Conservation (phyloP, 2,888 invertebrate genomes). For the Troides aeacus region DNA sequence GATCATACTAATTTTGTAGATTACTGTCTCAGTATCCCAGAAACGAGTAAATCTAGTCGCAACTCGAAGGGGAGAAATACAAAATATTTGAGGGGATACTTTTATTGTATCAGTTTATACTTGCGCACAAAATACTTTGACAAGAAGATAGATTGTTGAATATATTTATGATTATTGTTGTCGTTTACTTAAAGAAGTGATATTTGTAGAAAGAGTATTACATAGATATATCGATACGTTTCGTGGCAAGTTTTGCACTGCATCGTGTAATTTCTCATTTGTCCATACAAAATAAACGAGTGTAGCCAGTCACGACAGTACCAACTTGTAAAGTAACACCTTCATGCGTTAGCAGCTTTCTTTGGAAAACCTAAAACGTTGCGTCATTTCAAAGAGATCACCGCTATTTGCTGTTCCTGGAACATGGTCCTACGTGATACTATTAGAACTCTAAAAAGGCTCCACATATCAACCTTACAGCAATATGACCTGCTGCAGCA, state of each 20-base stretch:
- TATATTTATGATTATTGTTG: too few species aligned
- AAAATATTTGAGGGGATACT: too few species aligned
- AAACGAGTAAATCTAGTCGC: too few species aligned
- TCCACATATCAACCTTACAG: too few species aligned
- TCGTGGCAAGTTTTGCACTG: slow-evolving; percentile 40
- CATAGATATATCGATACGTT: neutral
- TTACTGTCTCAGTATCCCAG: too few species aligned
- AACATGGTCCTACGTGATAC: neutral
- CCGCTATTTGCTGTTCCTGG: slow-evolving; percentile 17
- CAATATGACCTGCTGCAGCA: too few species aligned
- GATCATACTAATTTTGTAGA: too few species aligned
- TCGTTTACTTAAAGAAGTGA: neutral
- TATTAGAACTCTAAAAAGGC: too few species aligned
- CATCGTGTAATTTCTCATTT: slow-evolving; percentile 51
- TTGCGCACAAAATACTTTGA: too few species aligned
- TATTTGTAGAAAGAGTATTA: neutral
- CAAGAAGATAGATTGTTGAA: too few species aligned
- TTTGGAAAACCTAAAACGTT: slow-evolving; percentile 45
- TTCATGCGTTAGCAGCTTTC: slow-evolving; percentile 51
- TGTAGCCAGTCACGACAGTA: slow-evolving; percentile 34
- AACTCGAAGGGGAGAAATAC: too few species aligned
- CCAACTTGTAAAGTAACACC: slow-evolving; percentile 44
- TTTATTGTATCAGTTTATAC: too few species aligned
- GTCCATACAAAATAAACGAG: slow-evolving; percentile 37
- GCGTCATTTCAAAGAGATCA: slow-evolving; percentile 46